Base-by-base conservation (phyloP, 2,888 invertebrate genomes). In the Polyploca ridens region DNA sequence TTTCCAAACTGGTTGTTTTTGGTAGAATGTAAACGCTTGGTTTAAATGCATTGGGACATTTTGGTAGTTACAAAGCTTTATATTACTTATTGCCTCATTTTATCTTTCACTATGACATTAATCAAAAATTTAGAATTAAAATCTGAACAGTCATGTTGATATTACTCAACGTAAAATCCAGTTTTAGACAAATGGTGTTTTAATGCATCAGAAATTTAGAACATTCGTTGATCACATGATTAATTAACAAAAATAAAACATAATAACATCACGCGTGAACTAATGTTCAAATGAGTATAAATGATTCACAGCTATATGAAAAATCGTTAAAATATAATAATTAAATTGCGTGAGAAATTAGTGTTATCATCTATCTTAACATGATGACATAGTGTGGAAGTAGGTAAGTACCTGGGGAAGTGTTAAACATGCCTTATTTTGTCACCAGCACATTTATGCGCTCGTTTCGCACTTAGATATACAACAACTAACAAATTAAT, bases 401-500 rank as follows among this genome's bases (percentile, higher is more conserved):
- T 49, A 49, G 49, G 49, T 19, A 61, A 13, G 11, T 61, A n/a
- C 61, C 11, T 44, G 7, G 61, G 41, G 41, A 19, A 41, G 61
- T 61, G 61, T 11, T 61, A 61, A 49, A 41, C 41, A 41, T 61
- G 27, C 61, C 61, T 41, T 41, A 61, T 61, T 44, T 61, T 61
- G 41, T 61, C 41, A 61, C 19, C 41, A 33, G 60, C 38, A 60
- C 60, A 66, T 72, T 63, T 70, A 69, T 62, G 67, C 64, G 69
- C 63, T 69, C 65, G 72, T 66, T 79, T 78, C 72, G 64, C 73
- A 73, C 72, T 65, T 72, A 62, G 49, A 54, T 38, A 33, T 65
- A 68, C 64, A 68, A 35, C 7, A 35, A 35, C 64, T 58, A 62
- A 71, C 73, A 77, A 80, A 81, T 76, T 66, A 70, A 70, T 78